Evolutionary conservation across 2,113 vertebrate species (phyloP).

Genomic region (Cryptotis parvus): DNA sequence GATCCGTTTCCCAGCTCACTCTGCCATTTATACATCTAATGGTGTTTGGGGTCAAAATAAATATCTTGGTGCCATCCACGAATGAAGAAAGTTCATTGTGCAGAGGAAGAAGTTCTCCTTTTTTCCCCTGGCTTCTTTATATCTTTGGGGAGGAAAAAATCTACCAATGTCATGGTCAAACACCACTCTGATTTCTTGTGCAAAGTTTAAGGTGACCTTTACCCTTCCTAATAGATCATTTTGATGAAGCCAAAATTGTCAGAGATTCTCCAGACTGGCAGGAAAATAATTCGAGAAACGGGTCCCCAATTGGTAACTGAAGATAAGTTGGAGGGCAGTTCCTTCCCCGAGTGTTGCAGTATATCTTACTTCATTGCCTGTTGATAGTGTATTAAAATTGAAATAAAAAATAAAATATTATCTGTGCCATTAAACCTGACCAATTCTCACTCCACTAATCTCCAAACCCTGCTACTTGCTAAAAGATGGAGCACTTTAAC

Average conservation of each 20-base stretch:
- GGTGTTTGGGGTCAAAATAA: conserved; percentile 54
- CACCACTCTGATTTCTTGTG: conserved; percentile 77
- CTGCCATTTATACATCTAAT: conserved; percentile 30
- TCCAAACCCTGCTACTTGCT: conserved; percentile 59
- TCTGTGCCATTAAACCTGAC: conserved; percentile 80
- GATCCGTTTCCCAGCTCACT: conserved; percentile 15
- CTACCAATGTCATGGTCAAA: conserved; percentile 73
- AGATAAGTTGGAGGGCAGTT: conserved; percentile 75
- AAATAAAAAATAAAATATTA: conserved; percentile 86
- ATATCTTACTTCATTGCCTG: conserved; percentile 82
- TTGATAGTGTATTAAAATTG: conserved; percentile 83
- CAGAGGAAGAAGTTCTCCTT: conserved; percentile 29
- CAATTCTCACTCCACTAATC: conserved; percentile 78
- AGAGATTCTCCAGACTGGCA: conserved; percentile 78
- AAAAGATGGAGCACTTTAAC: conserved; percentile 63
- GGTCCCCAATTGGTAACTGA: conserved; percentile 80
- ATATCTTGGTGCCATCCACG: conserved; percentile 13
- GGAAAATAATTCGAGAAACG: conserved; percentile 78
- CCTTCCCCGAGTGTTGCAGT: conserved; percentile 74
- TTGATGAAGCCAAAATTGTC: conserved; percentile 82
- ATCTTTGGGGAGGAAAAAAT: conserved; percentile 35
- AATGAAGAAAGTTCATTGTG: conserved; percentile 50
- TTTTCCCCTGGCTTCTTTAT: conserved; percentile 52
- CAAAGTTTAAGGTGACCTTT: conserved; percentile 83
- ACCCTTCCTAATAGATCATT: conserved; percentile 81